phyloP scores from a whole-genome alignment of 2,888 invertebrate species.

The Athalia circularis region DNA sequence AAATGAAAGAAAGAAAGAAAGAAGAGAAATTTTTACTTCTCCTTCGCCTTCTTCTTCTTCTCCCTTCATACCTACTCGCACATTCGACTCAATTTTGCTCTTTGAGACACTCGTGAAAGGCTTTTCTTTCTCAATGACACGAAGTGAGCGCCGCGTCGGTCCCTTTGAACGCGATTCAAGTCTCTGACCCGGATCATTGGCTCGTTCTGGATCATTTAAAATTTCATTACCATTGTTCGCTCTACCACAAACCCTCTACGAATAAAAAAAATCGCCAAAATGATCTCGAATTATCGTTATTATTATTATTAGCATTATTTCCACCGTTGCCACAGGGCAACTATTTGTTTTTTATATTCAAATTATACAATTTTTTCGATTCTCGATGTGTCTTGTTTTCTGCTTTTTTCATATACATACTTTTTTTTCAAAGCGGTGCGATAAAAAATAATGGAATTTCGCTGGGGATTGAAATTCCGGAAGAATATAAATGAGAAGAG shows the following conservation, averaged over 20 bases:
- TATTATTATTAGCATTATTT: too few species aligned
- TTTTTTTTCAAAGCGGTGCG: too few species aligned
- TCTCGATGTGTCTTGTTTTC: too few species aligned
- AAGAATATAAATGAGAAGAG: too few species aligned
- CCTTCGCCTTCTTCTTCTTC: not conserved
- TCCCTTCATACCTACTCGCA: not conserved
- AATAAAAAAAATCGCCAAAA: not conserved
- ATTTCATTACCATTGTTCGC: constrained; percentile 34
- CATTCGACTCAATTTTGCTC: constrained; percentile 32
- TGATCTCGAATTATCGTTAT: not conserved
- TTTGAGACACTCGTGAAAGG: constrained; percentile 1
- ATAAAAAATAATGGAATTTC: too few species aligned
- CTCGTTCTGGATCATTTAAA: constrained; percentile 37
- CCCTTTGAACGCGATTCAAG: constrained; percentile 31
- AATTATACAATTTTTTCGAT: too few species aligned
- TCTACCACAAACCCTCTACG: not conserved
- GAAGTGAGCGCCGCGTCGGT: not conserved
- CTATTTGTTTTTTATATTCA: too few species aligned
- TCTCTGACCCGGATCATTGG: constrained; percentile 38
- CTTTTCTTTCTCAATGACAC: constrained; percentile 42
- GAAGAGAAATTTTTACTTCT: not conserved
- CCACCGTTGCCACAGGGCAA: too few species aligned
- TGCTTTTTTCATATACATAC: too few species aligned
- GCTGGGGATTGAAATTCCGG: too few species aligned
- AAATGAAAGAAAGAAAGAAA: not conserved